These are phyloP conservation scores for Drosophila kohkoa DNA, from an alignment of 1,140 invertebrate genomes.

Conservation along the genomic window DNA sequence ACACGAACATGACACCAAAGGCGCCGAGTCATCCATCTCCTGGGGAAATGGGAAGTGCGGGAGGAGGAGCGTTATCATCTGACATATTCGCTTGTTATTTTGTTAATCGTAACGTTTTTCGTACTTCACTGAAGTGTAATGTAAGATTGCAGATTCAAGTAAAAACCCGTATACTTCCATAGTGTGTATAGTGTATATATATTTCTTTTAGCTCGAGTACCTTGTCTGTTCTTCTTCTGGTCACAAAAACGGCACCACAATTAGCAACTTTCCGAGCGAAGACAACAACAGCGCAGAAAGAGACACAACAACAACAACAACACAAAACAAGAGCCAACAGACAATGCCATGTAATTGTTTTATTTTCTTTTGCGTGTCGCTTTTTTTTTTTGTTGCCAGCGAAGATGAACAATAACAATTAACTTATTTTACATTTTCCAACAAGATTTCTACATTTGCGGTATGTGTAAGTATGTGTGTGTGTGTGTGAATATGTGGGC, in stretches of 20 bases:
- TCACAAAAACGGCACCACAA: not conserved
- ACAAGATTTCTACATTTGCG: conserved; percentile 28
- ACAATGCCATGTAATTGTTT: conserved; percentile 43
- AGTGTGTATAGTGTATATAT: not conserved
- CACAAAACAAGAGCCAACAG: not conserved
- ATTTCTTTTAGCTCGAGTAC: not conserved
- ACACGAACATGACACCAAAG: not conserved
- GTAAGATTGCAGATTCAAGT: conserved; percentile 18
- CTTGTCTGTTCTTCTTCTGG: not conserved
- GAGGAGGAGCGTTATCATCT: not conserved
- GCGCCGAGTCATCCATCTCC: not conserved
- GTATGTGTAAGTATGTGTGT: not conserved
- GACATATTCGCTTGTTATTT: conserved; percentile 6
- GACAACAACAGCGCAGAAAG: not conserved
- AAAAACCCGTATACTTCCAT: conserved; percentile 19
- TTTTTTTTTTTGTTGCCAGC: conserved; percentile 5
- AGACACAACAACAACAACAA: not conserved
- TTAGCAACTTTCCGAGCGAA: conserved; percentile 9
- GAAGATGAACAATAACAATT: conserved; percentile 47
- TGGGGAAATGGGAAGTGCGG: not conserved
- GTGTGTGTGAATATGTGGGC: not conserved
- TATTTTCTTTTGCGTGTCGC: conserved; percentile 15
- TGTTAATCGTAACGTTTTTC: conserved; percentile 20
- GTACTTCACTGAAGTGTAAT: conserved; percentile 13
- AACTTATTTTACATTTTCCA: conserved; percentile 46